Evolutionary conservation across 2,888 invertebrate genomes (phyloP).

Genomic region (Philhelius pedissequus): DNA sequence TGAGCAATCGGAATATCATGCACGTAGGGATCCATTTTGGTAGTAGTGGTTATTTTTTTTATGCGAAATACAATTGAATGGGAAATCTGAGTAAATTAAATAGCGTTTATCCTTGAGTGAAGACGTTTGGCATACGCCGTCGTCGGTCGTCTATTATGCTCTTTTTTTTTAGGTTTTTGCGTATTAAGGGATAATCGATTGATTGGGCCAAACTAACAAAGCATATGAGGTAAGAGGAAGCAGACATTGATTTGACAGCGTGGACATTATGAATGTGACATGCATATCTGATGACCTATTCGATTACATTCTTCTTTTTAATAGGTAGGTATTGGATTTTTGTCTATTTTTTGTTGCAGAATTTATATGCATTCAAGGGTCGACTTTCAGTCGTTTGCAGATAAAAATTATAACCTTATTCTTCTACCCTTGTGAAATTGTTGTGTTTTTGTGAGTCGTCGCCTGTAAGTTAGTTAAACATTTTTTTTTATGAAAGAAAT

Average conservation of each 20-base stretch:
- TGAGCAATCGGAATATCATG: constrained; percentile 29
- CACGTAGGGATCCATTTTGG: constrained; percentile 28
- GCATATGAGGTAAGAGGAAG: constrained; percentile 13
- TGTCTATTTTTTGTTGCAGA: background rate
- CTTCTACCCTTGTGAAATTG: no score
- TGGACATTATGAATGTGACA: constrained; percentile 43
- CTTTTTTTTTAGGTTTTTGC: constrained; percentile 27
- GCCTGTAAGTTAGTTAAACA: no score
- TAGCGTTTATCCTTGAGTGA: constrained; percentile 65
- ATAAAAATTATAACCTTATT: no score
- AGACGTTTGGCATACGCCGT: constrained; percentile 63
- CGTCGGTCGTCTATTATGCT: background rate
- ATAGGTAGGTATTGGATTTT: background rate
- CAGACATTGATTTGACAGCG: constrained; percentile 45
- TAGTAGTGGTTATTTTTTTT: background rate
- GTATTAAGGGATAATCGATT: constrained; percentile 57
- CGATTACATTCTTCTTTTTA: background rate
- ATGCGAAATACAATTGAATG: constrained; percentile 15
- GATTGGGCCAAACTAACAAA: constrained; percentile 30
- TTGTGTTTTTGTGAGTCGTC: no score
- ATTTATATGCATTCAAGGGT: background rate
- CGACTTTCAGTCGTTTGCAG: background rate
- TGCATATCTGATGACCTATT: constrained; percentile 57
- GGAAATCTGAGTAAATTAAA: constrained; percentile 57
- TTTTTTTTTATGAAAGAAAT: no score